phyloP scores from a whole-genome alignment of 2,113 vertebrate genomes.

The Blennius ocellaris region DNA sequence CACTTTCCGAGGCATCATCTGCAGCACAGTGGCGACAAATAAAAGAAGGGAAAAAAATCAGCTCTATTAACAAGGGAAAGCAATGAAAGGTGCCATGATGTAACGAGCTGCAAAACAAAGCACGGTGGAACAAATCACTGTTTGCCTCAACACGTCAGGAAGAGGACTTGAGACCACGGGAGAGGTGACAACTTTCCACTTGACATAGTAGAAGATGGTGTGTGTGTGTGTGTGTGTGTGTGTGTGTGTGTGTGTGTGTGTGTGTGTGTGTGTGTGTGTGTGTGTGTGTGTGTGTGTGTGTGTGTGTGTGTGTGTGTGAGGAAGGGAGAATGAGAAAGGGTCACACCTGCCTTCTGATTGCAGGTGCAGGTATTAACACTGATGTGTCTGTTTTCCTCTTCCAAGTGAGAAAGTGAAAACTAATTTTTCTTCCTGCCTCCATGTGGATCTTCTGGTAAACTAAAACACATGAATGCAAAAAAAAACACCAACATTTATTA shows the following conservation, averaged over 20 bases:
- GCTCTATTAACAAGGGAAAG: conserved; percentile 37
- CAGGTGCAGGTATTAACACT: background rate
- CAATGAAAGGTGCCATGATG: conserved; percentile 54
- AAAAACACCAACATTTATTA: no score
- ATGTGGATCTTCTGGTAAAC: no score
- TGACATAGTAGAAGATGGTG: background rate
- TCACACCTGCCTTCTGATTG: background rate
- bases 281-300: background rate
- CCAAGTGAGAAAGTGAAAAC: background rate
- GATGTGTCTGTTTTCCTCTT: background rate
- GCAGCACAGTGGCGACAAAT: conserved; percentile 2
- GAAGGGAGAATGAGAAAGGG: background rate
- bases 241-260: no score
- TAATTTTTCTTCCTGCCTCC: background rate
- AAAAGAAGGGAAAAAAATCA: conserved; percentile 51
- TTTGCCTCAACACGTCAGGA: conserved; percentile 37
- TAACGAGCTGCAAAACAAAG: conserved; percentile 64
- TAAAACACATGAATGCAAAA: no score
- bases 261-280: no score
- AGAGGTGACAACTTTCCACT: conserved; percentile 45
- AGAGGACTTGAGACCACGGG: conserved; percentile 36
- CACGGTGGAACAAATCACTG: conserved; percentile 59
- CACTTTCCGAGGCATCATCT: conserved; percentile 13
- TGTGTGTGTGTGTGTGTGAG: background rate
- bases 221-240: background rate